Conservation (phyloP, 2,888 invertebrate genomes). For the Eristalinus sepulchralis region DNA sequence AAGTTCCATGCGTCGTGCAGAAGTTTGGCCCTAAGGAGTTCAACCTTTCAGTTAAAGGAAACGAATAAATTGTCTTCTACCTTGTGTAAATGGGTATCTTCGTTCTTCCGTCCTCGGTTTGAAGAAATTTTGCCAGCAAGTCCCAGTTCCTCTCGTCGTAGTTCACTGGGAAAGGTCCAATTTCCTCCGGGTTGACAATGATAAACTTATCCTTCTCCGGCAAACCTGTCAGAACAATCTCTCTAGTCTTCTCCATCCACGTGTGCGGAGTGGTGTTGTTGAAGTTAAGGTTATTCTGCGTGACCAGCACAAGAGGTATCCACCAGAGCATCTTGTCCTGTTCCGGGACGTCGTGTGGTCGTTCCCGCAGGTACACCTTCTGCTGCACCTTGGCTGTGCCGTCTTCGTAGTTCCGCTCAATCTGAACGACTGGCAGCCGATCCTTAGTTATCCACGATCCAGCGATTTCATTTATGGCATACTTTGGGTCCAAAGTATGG, state of each 20-base stretch:
- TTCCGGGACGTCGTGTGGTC: conserved; percentile 87
- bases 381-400: conserved; percentile 83
- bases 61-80: conserved; percentile 69
- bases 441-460: conserved; percentile 92
- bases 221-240: conserved; percentile 82
- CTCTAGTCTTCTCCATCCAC: conserved; percentile 85
- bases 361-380: conserved; percentile 87
- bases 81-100: conserved; percentile 86
- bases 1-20: conserved; percentile 90
- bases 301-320: conserved; percentile 86
- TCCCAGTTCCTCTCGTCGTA: conserved; percentile 91
- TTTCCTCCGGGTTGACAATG: conserved; percentile 92
- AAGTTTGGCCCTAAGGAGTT: conserved; percentile 84
- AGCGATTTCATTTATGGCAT: conserved; percentile 87
- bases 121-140: conserved; percentile 85
- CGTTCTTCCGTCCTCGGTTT: conserved; percentile 82
- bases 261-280: conserved; percentile 82
- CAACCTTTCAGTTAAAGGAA: conserved; percentile 8
- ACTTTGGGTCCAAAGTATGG: conserved; percentile 82
- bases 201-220: conserved; percentile 85
- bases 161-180: conserved; percentile 91
- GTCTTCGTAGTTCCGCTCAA: conserved; percentile 85
- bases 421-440: conserved; percentile 88
- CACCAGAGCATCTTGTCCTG: conserved; percentile 88
- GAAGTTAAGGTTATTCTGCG: conserved; percentile 84